Percentiles rank a stretch among this genome's conserved stretches.
These are phyloP conservation scores for Pterophyllum scalare DNA, from an alignment of 2,113 vertebrate genomes.

Conservation along the genomic window DNA sequence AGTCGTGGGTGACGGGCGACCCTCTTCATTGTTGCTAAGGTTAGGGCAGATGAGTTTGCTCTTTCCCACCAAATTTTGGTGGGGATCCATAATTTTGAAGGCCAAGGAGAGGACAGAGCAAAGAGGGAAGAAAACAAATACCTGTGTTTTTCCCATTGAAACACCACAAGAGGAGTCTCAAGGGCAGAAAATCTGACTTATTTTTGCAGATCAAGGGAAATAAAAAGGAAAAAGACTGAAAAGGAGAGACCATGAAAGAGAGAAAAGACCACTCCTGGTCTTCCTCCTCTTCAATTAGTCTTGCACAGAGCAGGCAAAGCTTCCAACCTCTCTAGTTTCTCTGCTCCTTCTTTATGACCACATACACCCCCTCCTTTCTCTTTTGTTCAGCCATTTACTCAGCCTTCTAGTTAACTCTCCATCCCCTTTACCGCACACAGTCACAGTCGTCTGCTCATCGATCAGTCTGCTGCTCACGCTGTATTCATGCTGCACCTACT, in stretches of 20 bases:
- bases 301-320: conserved; percentile 60
- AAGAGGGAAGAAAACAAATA: conserved; percentile 13
- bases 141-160: conserved; percentile 58
- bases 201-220: conserved; percentile 66
- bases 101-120: background rate
- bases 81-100: conserved; percentile 33
- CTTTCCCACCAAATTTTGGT: background rate
- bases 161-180: conserved; percentile 68
- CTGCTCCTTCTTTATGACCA: conserved; percentile 56
- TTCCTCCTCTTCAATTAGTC: conserved; percentile 71
- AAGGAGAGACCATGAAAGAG: conserved; percentile 61
- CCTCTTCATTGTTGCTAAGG: background rate
- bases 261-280: conserved; percentile 67
- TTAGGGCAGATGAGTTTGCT: background rate
- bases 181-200: conserved; percentile 77
- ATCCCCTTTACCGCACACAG: conserved; percentile 46
- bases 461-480: conserved; percentile 58
- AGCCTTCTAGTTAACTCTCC: conserved; percentile 73
- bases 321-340: conserved; percentile 59
- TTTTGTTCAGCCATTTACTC: conserved; percentile 68
- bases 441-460: conserved; percentile 56
- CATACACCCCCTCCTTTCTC: conserved; percentile 20
- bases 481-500: conserved; percentile 54
- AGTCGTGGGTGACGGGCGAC: background rate
- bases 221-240: conserved; percentile 57